Evolutionary conservation across 2,888 invertebrate species (phyloP), one percentile per base, ranked within the genome.

Genomic region (Neoascia interrupta): DNA sequence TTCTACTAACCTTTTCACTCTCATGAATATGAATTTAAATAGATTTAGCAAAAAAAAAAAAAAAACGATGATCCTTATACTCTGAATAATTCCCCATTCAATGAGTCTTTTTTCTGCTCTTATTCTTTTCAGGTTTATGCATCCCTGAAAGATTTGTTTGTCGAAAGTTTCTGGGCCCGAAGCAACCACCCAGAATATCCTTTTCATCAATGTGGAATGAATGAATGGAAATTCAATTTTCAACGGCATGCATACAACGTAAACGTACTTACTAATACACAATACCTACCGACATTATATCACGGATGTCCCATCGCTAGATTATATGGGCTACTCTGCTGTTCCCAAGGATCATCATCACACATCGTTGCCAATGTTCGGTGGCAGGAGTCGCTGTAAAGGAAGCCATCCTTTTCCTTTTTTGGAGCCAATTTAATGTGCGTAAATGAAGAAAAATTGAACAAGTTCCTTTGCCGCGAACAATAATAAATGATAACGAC

Each of bases 71-170:
- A 5, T 16, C 3, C 19, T 5, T 49, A 28, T 37, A 49, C 64
- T 49, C 28, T 39, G 64, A 64, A 70, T 64, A 26, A 60, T 49
- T 60, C 41, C 21, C 39, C 72, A 70, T 54, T 66, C 58, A 75
- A 51, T 34, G 56, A 68, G 54, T 41, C 34, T 21, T 53, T 54
- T 43, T 18, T 36, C 19, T 36, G 36, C 41, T 68, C 36, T 66
- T 49, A 36, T 61, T 79, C 49, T 75, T 68, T 79, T 56, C 66
- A 79, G 73, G 21, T 68, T 72, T 72, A 72, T 66, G 60, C 61
- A 60, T 66, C 56, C 66, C 61, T 73, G 53, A 56, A 73, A 43
- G 61, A 73, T 61, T 79, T 73, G 60, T 68, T 79, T 51, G 61
- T 79, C 68, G 60, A 61, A 73, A 73, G 60, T 60, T 56, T 41